Evolutionary conservation across 1,140 invertebrate species (phyloP).

Genomic region (Pseudomyrmex concolor): DNA sequence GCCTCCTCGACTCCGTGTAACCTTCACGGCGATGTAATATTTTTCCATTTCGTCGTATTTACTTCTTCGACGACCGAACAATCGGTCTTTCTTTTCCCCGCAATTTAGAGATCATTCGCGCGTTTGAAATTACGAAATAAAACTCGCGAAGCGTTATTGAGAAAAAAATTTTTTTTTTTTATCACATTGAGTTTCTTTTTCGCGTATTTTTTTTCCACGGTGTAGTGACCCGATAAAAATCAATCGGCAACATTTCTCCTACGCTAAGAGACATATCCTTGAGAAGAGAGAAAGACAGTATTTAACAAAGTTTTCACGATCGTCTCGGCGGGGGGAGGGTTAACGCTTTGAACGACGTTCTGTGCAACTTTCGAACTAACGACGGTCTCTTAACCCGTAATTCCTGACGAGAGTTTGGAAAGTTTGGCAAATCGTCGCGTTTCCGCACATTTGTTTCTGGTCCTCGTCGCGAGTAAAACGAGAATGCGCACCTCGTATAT

Average conservation of each 20-base stretch:
- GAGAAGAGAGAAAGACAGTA: constrained; percentile 38
- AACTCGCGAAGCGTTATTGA: too few relatives aligned
- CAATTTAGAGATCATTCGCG: too few relatives aligned
- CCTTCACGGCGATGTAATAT: neutral
- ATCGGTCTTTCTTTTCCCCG: neutral
- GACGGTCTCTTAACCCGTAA: constrained; percentile 65
- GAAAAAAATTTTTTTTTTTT: too few relatives aligned
- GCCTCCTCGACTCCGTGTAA: neutral
- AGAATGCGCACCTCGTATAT: constrained; percentile 32
- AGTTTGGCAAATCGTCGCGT: constrained; percentile 68
- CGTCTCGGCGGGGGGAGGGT: constrained; percentile 35
- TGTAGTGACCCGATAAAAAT: neutral
- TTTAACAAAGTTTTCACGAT: constrained; percentile 67
- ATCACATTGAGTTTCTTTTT: neutral
- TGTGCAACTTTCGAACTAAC: constrained; percentile 63
- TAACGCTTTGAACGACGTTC: constrained; percentile 53
- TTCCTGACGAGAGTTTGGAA: constrained; percentile 67
- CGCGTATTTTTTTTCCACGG: constrained; percentile 35
- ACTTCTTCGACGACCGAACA: neutral
- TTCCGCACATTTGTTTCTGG: constrained; percentile 60
- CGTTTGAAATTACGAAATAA: too few relatives aligned
- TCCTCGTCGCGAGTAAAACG: constrained; percentile 48
- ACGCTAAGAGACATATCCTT: too few relatives aligned
- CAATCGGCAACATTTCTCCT: neutral
- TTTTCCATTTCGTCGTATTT: neutral